These are phyloP conservation scores for Anagrus nilaparvatae DNA, from an alignment of 1,140 invertebrate genomes.

Conservation along the genomic window DNA sequence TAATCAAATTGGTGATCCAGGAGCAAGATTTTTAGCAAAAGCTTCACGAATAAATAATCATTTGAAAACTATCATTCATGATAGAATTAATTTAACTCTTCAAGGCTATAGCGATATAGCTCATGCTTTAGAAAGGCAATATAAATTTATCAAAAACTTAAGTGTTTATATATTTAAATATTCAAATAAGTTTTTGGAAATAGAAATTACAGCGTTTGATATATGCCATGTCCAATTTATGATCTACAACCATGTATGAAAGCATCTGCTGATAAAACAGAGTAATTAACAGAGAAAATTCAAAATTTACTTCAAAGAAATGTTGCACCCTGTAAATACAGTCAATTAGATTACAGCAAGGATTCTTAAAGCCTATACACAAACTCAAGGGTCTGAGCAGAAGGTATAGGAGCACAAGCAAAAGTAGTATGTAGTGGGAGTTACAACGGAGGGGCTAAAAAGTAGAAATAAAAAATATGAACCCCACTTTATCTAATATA, in stretches of 20 bases:
- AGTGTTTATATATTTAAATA: too few species aligned
- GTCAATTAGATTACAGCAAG: slow-evolving; percentile 68
- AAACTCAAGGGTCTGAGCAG: too few species aligned
- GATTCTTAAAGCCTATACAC: too few species aligned
- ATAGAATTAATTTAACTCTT: slow-evolving; percentile 78
- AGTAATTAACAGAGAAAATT: slow-evolving; percentile 66
- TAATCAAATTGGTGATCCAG: slow-evolving; percentile 84
- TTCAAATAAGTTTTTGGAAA: too few species aligned
- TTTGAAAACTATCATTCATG: slow-evolving; percentile 72
- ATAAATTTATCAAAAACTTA: slow-evolving; percentile 11
- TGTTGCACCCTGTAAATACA: slow-evolving; percentile 63
- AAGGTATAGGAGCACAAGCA: too few species aligned
- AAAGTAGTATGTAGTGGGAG: too few species aligned
- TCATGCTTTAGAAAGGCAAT: slow-evolving; percentile 69
- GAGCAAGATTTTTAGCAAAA: slow-evolving; percentile 82
- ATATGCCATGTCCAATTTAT: slow-evolving; percentile 75
- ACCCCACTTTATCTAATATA: too few species aligned
- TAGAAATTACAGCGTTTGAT: slow-evolving; percentile 72
- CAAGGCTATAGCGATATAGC: slow-evolving; percentile 78
- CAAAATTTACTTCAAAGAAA: slow-evolving; percentile 71
- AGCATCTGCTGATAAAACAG: slow-evolving; percentile 64
- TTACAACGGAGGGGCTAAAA: too few species aligned
- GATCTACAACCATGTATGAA: slow-evolving; percentile 73
- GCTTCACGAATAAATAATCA: slow-evolving; percentile 88
- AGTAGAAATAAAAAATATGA: too few species aligned